Evolutionary conservation across 2,888 invertebrate genomes (phyloP).

Genomic region (Leptinotarsa tumamoca): DNA sequence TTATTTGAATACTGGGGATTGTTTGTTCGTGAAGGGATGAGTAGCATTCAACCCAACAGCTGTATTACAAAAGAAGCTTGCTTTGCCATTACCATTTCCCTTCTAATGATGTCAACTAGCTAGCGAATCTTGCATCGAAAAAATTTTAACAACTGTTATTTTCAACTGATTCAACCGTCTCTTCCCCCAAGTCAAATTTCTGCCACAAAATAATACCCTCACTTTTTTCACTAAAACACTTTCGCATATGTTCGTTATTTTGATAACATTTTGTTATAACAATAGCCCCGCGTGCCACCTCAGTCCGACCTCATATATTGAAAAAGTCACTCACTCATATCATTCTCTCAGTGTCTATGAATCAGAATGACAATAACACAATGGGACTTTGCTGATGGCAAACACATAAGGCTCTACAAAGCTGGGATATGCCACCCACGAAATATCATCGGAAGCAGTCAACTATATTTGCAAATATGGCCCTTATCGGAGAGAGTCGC

Average conservation of each 20-base stretch:
- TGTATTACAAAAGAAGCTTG: no score
- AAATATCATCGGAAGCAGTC: neutral
- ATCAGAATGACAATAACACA: slow-evolving; percentile 47
- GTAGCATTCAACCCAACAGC: no score
- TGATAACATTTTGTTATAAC: slow-evolving; percentile 23
- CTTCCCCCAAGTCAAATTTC: neutral
- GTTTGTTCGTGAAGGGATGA: no score
- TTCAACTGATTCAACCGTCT: neutral
- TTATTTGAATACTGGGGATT: no score
- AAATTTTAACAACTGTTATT: no score
- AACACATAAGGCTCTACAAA: slow-evolving; percentile 28
- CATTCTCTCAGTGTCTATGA: slow-evolving; percentile 49
- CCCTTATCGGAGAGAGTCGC: neutral
- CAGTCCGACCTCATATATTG: slow-evolving; percentile 35
- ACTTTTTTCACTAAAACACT: slow-evolving; percentile 3
- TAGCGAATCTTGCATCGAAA: no score
- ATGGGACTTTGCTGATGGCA: slow-evolving; percentile 33
- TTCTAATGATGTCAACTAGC: no score
- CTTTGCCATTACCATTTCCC: no score
- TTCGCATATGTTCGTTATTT: slow-evolving; percentile 31
- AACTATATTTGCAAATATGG: neutral
- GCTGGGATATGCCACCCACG: slow-evolving; percentile 22
- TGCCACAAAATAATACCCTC: neutral
- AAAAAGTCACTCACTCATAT: slow-evolving; percentile 51
- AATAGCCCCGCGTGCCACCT: slow-evolving; percentile 33